phyloP scores from a whole-genome alignment of 2,113 vertebrate genomes.

The Barbus barbus region DNA sequence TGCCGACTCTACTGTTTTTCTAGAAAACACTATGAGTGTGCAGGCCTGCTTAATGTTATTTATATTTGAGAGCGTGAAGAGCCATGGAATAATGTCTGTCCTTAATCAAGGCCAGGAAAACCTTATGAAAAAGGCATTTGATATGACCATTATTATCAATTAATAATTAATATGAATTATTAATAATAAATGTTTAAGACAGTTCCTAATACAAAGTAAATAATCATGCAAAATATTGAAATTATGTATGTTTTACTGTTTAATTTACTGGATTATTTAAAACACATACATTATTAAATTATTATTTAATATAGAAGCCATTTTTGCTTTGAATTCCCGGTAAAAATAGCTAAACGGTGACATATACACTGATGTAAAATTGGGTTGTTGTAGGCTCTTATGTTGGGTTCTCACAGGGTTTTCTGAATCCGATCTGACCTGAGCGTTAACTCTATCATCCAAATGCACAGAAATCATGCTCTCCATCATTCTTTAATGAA shows the following conservation, averaged over 20 bases:
- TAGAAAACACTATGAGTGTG: not conserved
- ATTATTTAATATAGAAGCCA: not conserved
- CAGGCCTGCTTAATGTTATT: not conserved
- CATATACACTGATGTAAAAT: not conserved
- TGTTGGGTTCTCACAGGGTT: not conserved
- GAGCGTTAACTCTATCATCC: not conserved
- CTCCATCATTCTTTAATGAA: conserved; percentile 23
- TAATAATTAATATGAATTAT: no score
- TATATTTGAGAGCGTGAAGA: not conserved
- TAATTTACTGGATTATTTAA: not conserved
- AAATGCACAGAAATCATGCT: not conserved
- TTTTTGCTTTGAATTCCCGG: no score
- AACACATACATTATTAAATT: not conserved
- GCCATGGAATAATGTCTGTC: not conserved
- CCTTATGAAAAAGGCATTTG: no score
- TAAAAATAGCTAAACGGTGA: no score
- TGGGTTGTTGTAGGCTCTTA: not conserved
- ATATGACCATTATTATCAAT: no score
- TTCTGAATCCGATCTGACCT: not conserved
- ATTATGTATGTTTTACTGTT: no score
- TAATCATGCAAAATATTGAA: no score
- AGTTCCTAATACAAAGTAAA: no score
- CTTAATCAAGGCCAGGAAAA: not conserved
- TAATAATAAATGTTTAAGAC: no score
- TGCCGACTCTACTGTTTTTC: not conserved